Evolutionary conservation across 2,888 invertebrate species (phyloP).

Genomic region (Spilarctia lutea): DNA sequence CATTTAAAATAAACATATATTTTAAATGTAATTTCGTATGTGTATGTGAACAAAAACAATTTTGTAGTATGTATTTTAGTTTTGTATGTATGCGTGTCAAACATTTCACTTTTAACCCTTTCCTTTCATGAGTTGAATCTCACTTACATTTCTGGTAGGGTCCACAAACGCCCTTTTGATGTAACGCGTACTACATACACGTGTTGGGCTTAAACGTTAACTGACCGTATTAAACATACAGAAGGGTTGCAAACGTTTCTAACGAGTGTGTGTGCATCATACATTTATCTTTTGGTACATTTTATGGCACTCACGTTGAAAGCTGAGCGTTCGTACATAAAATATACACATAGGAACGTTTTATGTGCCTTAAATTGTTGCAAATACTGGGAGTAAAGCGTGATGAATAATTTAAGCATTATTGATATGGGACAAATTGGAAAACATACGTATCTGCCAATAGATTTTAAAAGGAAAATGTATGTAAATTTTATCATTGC

Average conservation of each 20-base stretch:
- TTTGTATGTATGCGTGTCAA: background rate
- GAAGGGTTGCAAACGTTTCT: slow-evolving; percentile 32
- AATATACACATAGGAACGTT: slow-evolving; percentile 6
- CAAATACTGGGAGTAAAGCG: background rate
- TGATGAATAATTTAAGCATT: background rate
- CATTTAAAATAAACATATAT: too few relatives aligned
- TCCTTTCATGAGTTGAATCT: slow-evolving; percentile 10
- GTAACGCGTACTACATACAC: background rate
- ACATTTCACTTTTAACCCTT: slow-evolving; percentile 6
- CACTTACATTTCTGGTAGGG: slow-evolving; percentile 8
- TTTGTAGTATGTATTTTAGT: too few relatives aligned
- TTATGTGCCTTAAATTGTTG: slow-evolving; percentile 10
- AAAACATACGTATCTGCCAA: background rate
- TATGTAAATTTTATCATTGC: background rate
- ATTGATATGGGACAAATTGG: background rate
- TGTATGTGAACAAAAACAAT: too few relatives aligned
- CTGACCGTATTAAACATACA: slow-evolving; percentile 24
- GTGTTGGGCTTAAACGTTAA: slow-evolving; percentile 33
- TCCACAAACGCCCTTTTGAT: slow-evolving; percentile 14
- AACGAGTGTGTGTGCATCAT: slow-evolving; percentile 26
- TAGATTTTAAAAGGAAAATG: background rate
- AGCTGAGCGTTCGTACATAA: slow-evolving; percentile 15
- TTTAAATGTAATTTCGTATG: too few relatives aligned
- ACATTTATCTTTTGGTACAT: slow-evolving; percentile 31
- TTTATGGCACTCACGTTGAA: slow-evolving; percentile 33